These are phyloP conservation scores for Gymnorhina tibicen DNA, from an alignment of 2,113 vertebrate species.

Conservation along the genomic window DNA sequence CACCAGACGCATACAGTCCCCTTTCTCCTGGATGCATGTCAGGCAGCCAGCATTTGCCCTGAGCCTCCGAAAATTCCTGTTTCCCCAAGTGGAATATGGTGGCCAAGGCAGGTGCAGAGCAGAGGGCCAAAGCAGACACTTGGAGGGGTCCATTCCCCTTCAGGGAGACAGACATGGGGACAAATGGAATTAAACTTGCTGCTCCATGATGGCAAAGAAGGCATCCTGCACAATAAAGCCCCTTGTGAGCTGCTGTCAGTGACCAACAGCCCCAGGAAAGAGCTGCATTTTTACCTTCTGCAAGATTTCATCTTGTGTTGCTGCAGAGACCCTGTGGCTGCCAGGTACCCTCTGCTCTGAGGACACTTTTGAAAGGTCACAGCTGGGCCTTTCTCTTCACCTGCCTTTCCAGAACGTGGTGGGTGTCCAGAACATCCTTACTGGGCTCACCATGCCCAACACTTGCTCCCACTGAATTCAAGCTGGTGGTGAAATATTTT, in stretches of 20 bases:
- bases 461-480: not conserved
- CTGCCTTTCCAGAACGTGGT: not conserved
- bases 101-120: not conserved
- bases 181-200: not conserved
- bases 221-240: not conserved
- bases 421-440: not conserved
- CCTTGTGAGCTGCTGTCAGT: rapidly evolving
- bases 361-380: not conserved
- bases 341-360: not conserved
- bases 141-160: not conserved
- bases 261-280: not conserved
- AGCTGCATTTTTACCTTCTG: not conserved
- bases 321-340: not conserved
- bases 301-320: not conserved
- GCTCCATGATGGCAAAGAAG: not conserved
- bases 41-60: not conserved
- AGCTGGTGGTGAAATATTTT: not conserved
- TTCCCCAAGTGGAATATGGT: not conserved
- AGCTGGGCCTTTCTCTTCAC: not conserved
- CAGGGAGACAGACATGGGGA: not conserved
- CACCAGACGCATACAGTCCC: not conserved
- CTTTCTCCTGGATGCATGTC: not conserved
- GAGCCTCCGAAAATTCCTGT: not conserved
- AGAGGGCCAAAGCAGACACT: not conserved
- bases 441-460: not conserved